Conservation (phyloP, 2,113 vertebrate genomes). For the Stegostoma tigrinum region DNA sequence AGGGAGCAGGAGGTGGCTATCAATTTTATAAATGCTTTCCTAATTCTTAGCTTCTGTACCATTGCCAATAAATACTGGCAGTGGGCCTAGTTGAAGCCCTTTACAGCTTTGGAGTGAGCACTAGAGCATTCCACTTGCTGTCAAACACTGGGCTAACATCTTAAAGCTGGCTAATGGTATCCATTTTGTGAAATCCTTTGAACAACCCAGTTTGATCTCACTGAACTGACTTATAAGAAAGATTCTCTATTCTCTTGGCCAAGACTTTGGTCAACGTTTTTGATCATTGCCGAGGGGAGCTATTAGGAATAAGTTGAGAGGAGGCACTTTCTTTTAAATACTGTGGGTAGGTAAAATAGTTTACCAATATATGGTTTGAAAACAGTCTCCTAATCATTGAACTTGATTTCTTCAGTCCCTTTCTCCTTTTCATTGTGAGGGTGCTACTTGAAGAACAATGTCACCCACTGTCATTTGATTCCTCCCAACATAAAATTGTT, state of each 20-base stretch:
- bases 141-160: not conserved
- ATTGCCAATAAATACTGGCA: not conserved
- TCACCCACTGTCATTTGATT: not conserved
- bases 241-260: not conserved
- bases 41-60: not conserved
- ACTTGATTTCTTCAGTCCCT: not conserved
- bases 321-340: too few relatives aligned
- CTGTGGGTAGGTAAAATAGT: not conserved
- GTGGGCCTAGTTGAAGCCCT: not conserved
- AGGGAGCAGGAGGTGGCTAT: not conserved
- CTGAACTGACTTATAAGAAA: not conserved
- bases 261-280: not conserved
- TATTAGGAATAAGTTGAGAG: not conserved
- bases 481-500: not conserved
- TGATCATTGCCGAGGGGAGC: not conserved
- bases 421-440: not conserved
- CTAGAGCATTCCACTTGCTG: not conserved
- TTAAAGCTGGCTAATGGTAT: not conserved
- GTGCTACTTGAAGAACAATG: not conserved
- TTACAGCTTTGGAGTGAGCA: not conserved
- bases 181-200: conserved; percentile 6
- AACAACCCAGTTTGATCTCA: not conserved
- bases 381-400: not conserved
- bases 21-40: conserved; percentile 16
- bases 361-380: not conserved